phyloP scores from a whole-genome alignment of 2,113 vertebrate species.

The Ibidorhyncha struthersii region DNA sequence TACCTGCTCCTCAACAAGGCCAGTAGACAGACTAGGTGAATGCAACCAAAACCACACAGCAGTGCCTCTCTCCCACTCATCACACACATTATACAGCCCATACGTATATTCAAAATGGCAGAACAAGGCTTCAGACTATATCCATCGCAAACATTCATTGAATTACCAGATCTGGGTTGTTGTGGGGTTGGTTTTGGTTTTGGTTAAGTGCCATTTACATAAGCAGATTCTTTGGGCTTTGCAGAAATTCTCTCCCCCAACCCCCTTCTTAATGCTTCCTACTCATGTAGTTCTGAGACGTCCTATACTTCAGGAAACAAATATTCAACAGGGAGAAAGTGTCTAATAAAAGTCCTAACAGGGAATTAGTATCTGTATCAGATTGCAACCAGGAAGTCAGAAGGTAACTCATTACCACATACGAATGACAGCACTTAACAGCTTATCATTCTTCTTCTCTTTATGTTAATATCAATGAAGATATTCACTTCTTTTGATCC shows the following conservation, averaged over 20 bases:
- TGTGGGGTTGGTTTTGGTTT: neutral
- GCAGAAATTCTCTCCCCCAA: neutral
- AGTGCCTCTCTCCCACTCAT: accelerated
- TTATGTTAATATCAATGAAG: neutral
- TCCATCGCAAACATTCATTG: neutral
- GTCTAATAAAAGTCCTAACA: neutral
- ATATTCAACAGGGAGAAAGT: neutral
- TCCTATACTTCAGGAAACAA: neutral
- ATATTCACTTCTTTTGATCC: neutral
- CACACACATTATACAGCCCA: neutral
- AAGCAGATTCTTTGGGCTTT: neutral
- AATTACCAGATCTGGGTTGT: neutral
- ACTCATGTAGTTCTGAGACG: neutral
- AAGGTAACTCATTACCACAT: neutral
- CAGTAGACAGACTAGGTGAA: neutral
- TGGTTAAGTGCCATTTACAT: neutral
- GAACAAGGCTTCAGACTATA: neutral
- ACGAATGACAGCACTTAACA: neutral
- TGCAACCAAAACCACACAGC: neutral
- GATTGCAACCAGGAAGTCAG: neutral
- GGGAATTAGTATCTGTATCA: neutral
- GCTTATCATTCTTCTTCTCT: neutral
- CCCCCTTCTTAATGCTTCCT: neutral
- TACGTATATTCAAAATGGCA: neutral
- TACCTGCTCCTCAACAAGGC: neutral